These are phyloP conservation scores for Scyliorhinus canicula DNA, from an alignment of 2,797 vertebrate species.

Conservation along the genomic window DNA sequence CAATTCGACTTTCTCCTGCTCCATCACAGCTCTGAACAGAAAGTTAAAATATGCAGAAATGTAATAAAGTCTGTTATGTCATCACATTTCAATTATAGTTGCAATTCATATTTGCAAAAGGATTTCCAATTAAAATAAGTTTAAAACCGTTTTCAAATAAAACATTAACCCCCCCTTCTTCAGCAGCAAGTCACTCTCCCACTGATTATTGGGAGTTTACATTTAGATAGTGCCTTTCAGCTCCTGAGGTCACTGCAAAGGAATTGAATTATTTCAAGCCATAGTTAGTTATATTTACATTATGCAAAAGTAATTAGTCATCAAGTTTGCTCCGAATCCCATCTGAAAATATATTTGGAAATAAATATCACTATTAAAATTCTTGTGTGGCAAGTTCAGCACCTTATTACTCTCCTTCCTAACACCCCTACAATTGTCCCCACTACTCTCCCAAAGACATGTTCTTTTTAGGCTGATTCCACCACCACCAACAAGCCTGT, in stretches of 20 bases:
- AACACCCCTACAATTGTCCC: not conserved
- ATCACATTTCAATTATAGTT: not conserved
- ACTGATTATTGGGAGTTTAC: not conserved
- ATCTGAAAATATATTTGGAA: not conserved
- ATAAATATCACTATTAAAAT: not conserved
- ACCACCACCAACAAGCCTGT: not conserved
- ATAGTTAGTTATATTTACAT: not conserved
- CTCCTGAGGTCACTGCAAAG: not conserved
- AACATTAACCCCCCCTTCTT: not conserved
- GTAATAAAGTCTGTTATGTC: not conserved
- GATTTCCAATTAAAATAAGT: not conserved
- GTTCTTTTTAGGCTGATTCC: not conserved
- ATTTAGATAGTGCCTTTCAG: not conserved
- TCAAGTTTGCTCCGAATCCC: not conserved
- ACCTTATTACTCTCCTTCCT: not conserved
- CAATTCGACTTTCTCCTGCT: slow-evolving; percentile 49
- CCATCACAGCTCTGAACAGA: slow-evolving; percentile 51
- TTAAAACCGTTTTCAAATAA: not conserved
- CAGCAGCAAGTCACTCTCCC: not conserved
- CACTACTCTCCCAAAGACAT: not conserved
- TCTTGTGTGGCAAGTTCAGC: not conserved
- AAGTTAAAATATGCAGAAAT: not conserved
- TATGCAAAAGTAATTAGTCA: not conserved
- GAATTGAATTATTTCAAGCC: not conserved
- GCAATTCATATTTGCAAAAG: not conserved